Base-by-base conservation (phyloP, 2,797 vertebrate species). In the Lagorchestes hirsutus region DNA sequence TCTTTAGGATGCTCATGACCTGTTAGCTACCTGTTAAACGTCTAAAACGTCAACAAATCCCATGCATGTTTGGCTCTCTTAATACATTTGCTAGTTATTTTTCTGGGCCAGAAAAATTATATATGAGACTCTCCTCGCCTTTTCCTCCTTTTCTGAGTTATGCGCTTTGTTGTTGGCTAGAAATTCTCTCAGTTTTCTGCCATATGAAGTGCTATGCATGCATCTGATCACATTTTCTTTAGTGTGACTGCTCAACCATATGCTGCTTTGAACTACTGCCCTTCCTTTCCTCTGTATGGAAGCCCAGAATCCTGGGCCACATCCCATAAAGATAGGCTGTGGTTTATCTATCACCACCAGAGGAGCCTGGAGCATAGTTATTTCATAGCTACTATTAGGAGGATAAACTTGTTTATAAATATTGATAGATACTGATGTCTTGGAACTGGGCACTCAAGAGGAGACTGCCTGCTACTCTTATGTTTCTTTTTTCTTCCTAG, bases 331-430 rank as follows among this genome's bases (percentile, higher is more conserved):
- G 97, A 97, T 97, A 97, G 16, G 93, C 92, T 96, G 96, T 74
- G 0, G 2, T 98, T 98, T 98, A 98, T 98, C 98, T 98, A 62
- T 91, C 91, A 92, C 94, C 97, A 96, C 97, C 98, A 98, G 98
- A 98, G 93, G 95, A 98, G 98, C 98, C 98, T 96, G 94, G 87
- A 96, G 98, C 97, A 95, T 54, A 96, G 95, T 93, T 95, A 98
- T 98, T 98, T 98, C 98, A 98, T 50, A n/a, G 98, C 95, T 98
- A 96, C 96, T 94, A 96, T 97, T 97, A 96, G 57, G 27, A 98
- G 92, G 95, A 98, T 98, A 97, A 98, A 98, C 97, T 98, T 98
- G 97, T 99, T 98, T 98, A 98, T 98, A 98, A 98, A 99, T 98
- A 98, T 98, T 98, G 98, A 98, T 98, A 96, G 95, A 62, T 95